A percentile compares a stretch with the other conserved stretches of the same genome.
phyloP scores from a whole-genome alignment of 2,113 vertebrate genomes.

The Vulpes ferrilata region DNA sequence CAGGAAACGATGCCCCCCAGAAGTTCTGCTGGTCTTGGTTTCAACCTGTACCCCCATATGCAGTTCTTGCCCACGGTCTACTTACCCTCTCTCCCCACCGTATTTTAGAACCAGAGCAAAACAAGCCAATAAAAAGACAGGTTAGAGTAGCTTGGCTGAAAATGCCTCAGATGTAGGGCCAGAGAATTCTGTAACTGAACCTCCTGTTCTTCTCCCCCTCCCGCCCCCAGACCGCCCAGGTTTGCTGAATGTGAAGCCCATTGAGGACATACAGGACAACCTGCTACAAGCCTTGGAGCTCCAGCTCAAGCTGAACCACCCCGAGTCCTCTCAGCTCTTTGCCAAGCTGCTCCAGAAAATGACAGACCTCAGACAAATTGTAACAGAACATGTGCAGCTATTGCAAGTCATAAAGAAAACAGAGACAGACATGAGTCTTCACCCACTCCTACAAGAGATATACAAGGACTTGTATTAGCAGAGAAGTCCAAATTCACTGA shows the following conservation, averaged over 20 bases:
- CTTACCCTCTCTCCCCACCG: neutral
- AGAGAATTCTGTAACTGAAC: neutral
- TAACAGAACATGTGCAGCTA: conserved; percentile 97
- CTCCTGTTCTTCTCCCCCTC: conserved; percentile 19
- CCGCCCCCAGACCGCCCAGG: conserved; percentile 96
- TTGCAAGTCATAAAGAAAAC: conserved; percentile 97
- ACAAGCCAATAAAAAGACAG: neutral
- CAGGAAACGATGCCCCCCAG: neutral
- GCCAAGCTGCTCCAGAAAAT: conserved; percentile 99
- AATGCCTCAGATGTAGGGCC: neutral
- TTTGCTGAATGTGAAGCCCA: conserved; percentile 97
- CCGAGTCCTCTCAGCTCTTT: conserved; percentile 96
- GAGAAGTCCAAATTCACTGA: conserved; percentile 71
- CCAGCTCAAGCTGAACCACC: conserved; percentile 97
- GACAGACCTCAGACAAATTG: conserved; percentile 99
- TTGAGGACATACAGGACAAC: conserved; percentile 98
- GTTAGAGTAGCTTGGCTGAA: neutral
- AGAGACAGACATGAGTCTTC: conserved; percentile 96
- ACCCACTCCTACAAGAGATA: conserved; percentile 98
- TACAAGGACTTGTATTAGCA: conserved; percentile 98
- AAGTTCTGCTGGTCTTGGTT: neutral
- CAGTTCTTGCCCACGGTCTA: neutral
- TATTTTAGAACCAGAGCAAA: conserved; percentile 19
- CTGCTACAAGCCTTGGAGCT: conserved; percentile 97
- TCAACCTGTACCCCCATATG: neutral